Percentiles rank a stretch among this genome's conserved stretches.
Conservation (phyloP, 2,888 invertebrate genomes). For the Eupithecia vulgata region DNA sequence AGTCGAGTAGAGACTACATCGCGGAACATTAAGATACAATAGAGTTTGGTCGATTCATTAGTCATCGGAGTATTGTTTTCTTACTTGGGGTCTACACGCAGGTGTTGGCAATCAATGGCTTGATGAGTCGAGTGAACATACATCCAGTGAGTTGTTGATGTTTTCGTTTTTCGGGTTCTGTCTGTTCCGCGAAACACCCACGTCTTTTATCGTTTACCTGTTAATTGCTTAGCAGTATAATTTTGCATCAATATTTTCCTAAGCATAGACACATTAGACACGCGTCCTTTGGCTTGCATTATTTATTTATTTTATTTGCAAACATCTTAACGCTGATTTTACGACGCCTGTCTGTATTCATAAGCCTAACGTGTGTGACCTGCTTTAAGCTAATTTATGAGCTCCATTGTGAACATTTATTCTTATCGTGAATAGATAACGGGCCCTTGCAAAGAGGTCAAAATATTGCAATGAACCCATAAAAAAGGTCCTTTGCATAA, state of each 20-base stretch:
- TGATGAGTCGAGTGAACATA: neutral
- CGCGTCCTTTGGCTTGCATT: conserved; percentile 6
- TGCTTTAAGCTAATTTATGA: conserved; percentile 15
- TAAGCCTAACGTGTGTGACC: conserved; percentile 17
- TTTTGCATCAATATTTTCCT: neutral
- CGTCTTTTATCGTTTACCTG: conserved; percentile 11
- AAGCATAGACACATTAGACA: neutral
- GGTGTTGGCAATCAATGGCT: conserved; percentile 32
- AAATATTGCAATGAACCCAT: neutral
- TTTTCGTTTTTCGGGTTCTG: neutral
- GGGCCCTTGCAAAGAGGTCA: conserved; percentile 4
- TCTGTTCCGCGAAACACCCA: conserved; percentile 17
- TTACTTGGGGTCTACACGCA: conserved; percentile 19
- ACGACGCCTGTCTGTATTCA: conserved; percentile 8
- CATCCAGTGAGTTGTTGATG: neutral
- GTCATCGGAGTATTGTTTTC: conserved; percentile 42
- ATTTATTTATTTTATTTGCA: neutral
- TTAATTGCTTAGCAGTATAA: conserved; percentile 4
- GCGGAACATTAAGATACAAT: conserved; percentile 46
- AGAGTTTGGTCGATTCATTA: conserved; percentile 47
- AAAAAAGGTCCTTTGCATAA: neutral
- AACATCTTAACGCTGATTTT: conserved; percentile 9
- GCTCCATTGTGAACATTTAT: conserved; percentile 9
- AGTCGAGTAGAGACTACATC: conserved; percentile 38
- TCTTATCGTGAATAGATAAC: conserved; percentile 14